A percentile compares a stretch with the other conserved stretches of the same genome.
Conservation (phyloP, 2,888 invertebrate species). For the Gnatocerus cornutus region DNA sequence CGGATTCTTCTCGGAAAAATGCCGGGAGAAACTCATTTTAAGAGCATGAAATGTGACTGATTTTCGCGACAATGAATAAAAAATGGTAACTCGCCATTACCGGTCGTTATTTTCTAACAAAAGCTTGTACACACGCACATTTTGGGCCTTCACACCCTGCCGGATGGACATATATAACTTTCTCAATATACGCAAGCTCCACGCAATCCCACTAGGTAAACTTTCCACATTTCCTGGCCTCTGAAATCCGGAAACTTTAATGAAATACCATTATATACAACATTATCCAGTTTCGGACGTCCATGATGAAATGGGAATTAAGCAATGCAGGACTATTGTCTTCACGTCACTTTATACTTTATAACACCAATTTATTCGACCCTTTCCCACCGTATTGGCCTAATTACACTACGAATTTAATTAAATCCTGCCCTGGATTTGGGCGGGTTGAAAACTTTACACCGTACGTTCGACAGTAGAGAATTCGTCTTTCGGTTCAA, state of each 20-base stretch:
- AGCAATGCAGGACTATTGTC: constrained; percentile 25
- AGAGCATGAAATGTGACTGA: no score
- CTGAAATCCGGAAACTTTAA: constrained; percentile 47
- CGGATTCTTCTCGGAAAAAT: no score
- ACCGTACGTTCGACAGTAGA: constrained; percentile 11
- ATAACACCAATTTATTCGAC: constrained; percentile 29
- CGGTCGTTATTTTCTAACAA: constrained; percentile 2
- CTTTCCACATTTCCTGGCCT: constrained; percentile 47
- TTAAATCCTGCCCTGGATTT: constrained; percentile 30
- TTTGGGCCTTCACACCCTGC: constrained; percentile 38
- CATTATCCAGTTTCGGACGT: constrained; percentile 43
- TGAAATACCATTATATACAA: constrained; percentile 46
- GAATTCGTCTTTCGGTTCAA: constrained; percentile 27
- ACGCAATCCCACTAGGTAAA: constrained; percentile 45
- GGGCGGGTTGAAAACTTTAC: constrained; percentile 15
- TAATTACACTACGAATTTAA: constrained; percentile 40
- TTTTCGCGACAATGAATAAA: background rate
- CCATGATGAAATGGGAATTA: constrained; percentile 41
- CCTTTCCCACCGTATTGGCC: constrained; percentile 31
- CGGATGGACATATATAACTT: constrained; percentile 43
- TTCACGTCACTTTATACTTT: constrained; percentile 31
- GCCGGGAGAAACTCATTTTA: no score
- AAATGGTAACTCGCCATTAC: background rate
- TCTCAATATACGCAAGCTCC: constrained; percentile 41
- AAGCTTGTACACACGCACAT: constrained; percentile 13